Percentiles rank a stretch among this genome's conserved stretches.
Evolutionary conservation across 2,888 invertebrate genomes (phyloP).

Genomic region (Lasioglossum vierecki): DNA sequence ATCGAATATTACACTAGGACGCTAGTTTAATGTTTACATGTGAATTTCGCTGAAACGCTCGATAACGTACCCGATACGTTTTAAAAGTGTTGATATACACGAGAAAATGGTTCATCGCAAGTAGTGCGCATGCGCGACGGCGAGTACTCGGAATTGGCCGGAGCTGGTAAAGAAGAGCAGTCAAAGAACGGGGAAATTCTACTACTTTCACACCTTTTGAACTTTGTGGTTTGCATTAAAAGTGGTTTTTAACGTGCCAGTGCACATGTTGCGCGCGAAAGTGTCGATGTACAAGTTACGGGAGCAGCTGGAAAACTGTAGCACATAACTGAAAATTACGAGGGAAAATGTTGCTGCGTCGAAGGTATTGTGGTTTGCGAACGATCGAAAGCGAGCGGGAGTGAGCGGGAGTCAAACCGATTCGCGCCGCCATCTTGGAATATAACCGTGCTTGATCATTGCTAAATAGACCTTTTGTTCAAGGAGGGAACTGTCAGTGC

Average conservation of each 20-base stretch:
- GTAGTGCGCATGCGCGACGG: constrained; percentile 24
- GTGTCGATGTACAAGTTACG: neutral
- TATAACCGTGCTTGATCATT: constrained; percentile 38
- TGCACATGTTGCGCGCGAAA: neutral
- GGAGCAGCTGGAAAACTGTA: neutral
- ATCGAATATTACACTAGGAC: neutral
- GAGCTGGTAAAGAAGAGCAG: constrained; percentile 19
- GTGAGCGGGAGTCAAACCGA: constrained; percentile 34
- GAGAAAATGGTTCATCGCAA: neutral
- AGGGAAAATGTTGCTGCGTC: neutral
- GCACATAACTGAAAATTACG: neutral
- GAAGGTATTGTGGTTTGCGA: constrained; percentile 11
- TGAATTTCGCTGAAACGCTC: neutral
- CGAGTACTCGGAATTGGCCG: constrained; percentile 26
- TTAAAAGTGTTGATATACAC: neutral
- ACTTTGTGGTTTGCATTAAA: neutral
- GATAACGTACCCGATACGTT: neutral
- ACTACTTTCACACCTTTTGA: constrained; percentile 21
- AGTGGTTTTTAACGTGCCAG: neutral
- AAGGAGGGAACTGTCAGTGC: constrained; percentile 63
- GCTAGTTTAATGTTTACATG: neutral
- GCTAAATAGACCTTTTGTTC: constrained; percentile 27
- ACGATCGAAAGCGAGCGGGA: constrained; percentile 17
- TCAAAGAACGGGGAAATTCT: constrained; percentile 25
- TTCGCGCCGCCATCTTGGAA: constrained; percentile 65